Base-by-base conservation (phyloP, 2,113 vertebrate genomes). In the Lethenteron reissneri region DNA sequence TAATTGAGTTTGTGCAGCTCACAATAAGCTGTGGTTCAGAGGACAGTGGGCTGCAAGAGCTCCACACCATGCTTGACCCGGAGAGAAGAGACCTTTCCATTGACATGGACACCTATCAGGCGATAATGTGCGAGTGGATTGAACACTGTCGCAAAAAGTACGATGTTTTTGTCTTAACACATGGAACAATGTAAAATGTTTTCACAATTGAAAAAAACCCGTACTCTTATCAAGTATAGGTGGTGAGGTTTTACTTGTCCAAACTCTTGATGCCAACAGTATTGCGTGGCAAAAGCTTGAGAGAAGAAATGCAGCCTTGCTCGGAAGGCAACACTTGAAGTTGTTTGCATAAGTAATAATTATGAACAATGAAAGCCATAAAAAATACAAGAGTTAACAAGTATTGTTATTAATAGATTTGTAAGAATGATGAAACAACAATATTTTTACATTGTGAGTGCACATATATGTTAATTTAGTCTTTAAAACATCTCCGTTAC, bases 11-110 rank as follows among this genome's bases (percentile, higher is more conserved):
- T 71, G 74, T 94, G 74, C 83, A 83, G 7, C 82, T 84, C 71
- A 88, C 83, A 1, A 85, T 83, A 8, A 83, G 83, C 56, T 81
- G 83, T 9, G 81, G 76, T 41, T 82, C 80, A 0, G 87, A 86
- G 72, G 88, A 88, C 64, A 82, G 83, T 1, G 83, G 82, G 10
- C 81, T 92, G 2, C 86, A 87, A 58, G 86, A 90, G 14, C 80
- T 95, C 3, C 88, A 85, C 73, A 83, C 83, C 76, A 84, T 88
- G 85, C 82, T 96, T 25, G 90, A 92, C 72, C 88, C 88, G 0
- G 85, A 89, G 3, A 83, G 79, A 70, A 85, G 82, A 72, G 86
- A 89, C 2, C 75, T 85, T 3, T 86, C 81, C 8, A 77, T 92
- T 56, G 87, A 90, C 75, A 79, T 94, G 78, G 82, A 84, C 76